phyloP scores from a whole-genome alignment of 2,888 invertebrate species.

The Melipona bicolor region DNA sequence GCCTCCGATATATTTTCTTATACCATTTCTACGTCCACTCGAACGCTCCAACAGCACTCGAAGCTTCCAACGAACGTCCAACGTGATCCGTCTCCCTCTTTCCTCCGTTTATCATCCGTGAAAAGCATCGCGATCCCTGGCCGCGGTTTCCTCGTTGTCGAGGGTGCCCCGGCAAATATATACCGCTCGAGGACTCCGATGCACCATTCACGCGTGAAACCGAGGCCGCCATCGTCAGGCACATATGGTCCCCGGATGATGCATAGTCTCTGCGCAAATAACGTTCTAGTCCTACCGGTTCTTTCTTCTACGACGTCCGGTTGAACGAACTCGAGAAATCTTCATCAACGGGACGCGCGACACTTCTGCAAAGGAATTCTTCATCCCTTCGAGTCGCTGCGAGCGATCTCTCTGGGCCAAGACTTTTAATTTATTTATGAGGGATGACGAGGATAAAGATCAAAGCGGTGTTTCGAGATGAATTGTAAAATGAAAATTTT shows the following conservation, averaged over 20 bases:
- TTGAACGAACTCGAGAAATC: constrained; percentile 29
- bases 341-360: neutral
- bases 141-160: neutral
- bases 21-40: neutral
- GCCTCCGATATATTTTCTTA: constrained; percentile 15
- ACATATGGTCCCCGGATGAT: constrained; percentile 61
- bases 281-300: neutral
- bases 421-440: constrained; percentile 8
- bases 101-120: neutral
- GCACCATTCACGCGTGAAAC: constrained; percentile 43
- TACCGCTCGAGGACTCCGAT: constrained; percentile 28
- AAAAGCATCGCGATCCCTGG: constrained; percentile 21
- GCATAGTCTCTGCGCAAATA: constrained; percentile 26
- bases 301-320: neutral
- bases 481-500: too few relatives aligned
- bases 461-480: neutral
- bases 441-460: neutral
- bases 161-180: constrained; percentile 37
- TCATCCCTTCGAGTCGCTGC: neutral
- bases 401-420: neutral
- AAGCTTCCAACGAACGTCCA: neutral
- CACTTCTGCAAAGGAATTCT: neutral
- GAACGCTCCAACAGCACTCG: constrained; percentile 5
- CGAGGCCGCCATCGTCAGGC: constrained; percentile 26
- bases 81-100: neutral